phyloP scores from a whole-genome alignment of 2,888 invertebrate species.

The Dicranocentrus wangi region DNA sequence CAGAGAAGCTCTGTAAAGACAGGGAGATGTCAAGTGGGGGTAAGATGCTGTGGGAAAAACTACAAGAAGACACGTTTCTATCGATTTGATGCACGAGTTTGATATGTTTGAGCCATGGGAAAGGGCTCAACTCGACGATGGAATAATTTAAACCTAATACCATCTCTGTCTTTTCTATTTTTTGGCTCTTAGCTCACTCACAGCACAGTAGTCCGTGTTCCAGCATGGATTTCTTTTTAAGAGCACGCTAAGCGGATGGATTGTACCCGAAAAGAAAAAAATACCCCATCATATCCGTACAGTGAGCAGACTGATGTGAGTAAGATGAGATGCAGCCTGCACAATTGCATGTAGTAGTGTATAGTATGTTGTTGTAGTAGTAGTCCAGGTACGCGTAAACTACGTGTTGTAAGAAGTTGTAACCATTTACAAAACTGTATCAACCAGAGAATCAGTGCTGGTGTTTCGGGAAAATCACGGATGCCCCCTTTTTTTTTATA shows the following conservation, averaged over 20 bases:
- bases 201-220: neutral
- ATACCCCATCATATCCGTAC: neutral
- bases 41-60: slow-evolving; percentile 39
- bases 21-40: slow-evolving; percentile 12
- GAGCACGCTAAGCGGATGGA: neutral
- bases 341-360: too few species aligned
- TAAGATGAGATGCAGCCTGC: neutral
- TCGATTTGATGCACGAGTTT: slow-evolving; percentile 51
- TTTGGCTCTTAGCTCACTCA: slow-evolving; percentile 28
- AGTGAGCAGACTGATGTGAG: neutral
- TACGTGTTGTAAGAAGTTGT: too few species aligned
- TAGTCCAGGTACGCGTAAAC: too few species aligned
- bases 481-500: too few species aligned
- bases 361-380: too few species aligned
- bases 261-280: neutral
- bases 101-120: slow-evolving; percentile 47
- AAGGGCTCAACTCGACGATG: slow-evolving; percentile 7
- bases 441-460: too few species aligned
- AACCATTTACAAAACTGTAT: too few species aligned
- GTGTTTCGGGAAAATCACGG: too few species aligned
- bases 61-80: slow-evolving; percentile 56
- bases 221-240: neutral
- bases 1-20: neutral
- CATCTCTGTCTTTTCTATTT: slow-evolving; percentile 18
- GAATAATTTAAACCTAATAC: slow-evolving; percentile 36